Base-by-base conservation (phyloP, 30 jellyfish, hydroid and myxozoan species). In the Cassiopea andromeda region DNA sequence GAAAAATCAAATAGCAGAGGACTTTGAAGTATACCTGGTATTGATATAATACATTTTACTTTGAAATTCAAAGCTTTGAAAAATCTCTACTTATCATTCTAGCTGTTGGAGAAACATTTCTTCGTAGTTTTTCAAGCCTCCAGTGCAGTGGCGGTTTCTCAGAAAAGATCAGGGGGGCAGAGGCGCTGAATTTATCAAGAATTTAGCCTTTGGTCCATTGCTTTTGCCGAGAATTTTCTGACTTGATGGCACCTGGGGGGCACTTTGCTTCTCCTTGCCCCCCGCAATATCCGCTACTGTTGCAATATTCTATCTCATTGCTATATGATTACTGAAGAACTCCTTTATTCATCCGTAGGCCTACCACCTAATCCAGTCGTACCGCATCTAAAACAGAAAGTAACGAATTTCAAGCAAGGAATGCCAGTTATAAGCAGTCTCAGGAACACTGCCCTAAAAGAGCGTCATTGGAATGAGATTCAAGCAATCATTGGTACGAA, bases 381-480 rank as follows among this genome's bases (percentile, higher is more conserved):
- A 12, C 91, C 97, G 12, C 74, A 73, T 13, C 78, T 94, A 78
- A 94, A 94, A 72, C 69, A 84, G 81, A 85, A 85, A 58, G 90
- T 94, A n/a, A 89, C 61, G 92, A 73, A 88, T 17, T 94, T 94
- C 89, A 83, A 89, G 59, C 78, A 75, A 45, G 97, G 89, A 16
- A 90, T 94, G 97, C 98, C 98, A 14, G 94, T 94, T 44, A 85
- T 94, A 2, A 88, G 92, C 81, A 94, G 98, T 70, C 72, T 94
- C 72, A 74, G 97, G 18, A 94, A 89, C 89, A 90, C 94, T 2
- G 93, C 98, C 5, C 72, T 94, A 58, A 74, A 90, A 46, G 90
- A 69, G 47, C 74, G 98, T 43, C 98, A 94, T 75, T 94, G 98
- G 98, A 80, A 58, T n/a, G 90, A 85, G 64, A 89, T 94, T 17